Base-by-base conservation (phyloP, 92 coral and sea anemone genomes). In the Isaurus tuberculatus region DNA sequence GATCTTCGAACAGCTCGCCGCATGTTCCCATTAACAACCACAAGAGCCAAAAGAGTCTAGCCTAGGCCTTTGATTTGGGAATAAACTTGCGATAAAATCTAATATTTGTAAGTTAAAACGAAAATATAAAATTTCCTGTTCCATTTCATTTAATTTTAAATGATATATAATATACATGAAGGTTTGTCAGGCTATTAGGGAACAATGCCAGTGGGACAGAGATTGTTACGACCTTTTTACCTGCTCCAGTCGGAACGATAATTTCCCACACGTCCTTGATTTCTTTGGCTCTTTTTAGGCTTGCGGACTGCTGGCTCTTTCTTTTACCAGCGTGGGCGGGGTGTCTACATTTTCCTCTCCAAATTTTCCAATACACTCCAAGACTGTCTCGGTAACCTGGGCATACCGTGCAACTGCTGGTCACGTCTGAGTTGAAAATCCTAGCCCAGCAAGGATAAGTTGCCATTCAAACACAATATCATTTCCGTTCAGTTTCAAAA, bases 381-480 rank as follows among this genome's bases (percentile, higher is more conserved):
- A 53, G 63, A 53, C 25, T 53, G 3, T 53, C 63, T 53, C 63
- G 15, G 63, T 53, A 15, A 3, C 25, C 3, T 22, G 63, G 63
- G 63, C 63, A 53, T 15, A 53, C 63, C 3, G 63, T 53, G 63
- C 19, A 22, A 15, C 25, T 53, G 63, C 63, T 53, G 20, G 63
- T 15, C 19, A 15, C 63, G 63, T 53, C 25, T 53, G 25, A 53
- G 25, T 53, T 22, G 63, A 60, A 60, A 20, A 60, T 20, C 28
- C 66, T 28, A 20, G 66, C 66, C 27, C 66, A 28, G 27, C 66
- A 20, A 60, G 31, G 31, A 60, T 53, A 15, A 53, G 63, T 11
- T 53, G 63, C 63, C 63, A 53, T 53, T 53, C 63, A 53, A 15
- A 2, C n/a, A 28, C 67, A 60, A 60, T 14, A 60, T 60, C 67